phyloP scores from a whole-genome alignment of 2,888 invertebrate species.

The Heliconius charithonia region DNA sequence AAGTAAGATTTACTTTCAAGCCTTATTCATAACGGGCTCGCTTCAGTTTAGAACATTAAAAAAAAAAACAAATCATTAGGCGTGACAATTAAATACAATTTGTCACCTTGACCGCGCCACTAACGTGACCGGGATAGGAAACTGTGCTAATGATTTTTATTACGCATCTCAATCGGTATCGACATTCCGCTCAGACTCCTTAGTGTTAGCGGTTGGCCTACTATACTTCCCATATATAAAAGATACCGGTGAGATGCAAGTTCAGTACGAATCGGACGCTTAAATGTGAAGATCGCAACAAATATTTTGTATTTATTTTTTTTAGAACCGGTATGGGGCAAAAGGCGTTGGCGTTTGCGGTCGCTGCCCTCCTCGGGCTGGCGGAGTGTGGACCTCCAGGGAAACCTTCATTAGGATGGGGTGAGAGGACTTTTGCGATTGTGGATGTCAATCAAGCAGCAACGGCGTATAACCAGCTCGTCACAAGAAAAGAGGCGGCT shows the following conservation, averaged over 20 bases:
- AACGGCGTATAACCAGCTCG: conserved; percentile 79
- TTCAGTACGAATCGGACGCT: conserved; percentile 71
- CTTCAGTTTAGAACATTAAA: conserved; percentile 48
- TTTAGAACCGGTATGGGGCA: conserved; percentile 75
- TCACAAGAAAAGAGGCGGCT: conserved; percentile 70
- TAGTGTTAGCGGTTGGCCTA: conserved; percentile 80
- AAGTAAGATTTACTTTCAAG: conserved; percentile 1
- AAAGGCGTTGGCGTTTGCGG: conserved; percentile 61
- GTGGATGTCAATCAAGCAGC: conserved; percentile 80
- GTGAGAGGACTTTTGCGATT: conserved; percentile 76
- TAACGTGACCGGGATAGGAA: conserved; percentile 72
- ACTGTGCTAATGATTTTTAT: conserved; percentile 78
- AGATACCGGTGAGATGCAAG: conserved; percentile 65
- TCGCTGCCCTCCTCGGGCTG: conserved; percentile 60
- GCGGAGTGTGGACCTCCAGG: conserved; percentile 71
- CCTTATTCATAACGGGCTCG: conserved; percentile 41
- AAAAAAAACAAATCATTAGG: conserved; percentile 62
- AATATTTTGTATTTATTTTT: conserved; percentile 57
- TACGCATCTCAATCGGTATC: conserved; percentile 71
- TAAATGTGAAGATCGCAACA: conserved; percentile 64
- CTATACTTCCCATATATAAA: conserved; percentile 76
- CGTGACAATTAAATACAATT: conserved; percentile 61
- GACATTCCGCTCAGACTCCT: conserved; percentile 65
- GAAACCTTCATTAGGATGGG: conserved; percentile 76
- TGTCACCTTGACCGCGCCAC: conserved; percentile 75